Conservation (phyloP, 2,888 invertebrate genomes). For the Pyrochroa serraticornis region DNA sequence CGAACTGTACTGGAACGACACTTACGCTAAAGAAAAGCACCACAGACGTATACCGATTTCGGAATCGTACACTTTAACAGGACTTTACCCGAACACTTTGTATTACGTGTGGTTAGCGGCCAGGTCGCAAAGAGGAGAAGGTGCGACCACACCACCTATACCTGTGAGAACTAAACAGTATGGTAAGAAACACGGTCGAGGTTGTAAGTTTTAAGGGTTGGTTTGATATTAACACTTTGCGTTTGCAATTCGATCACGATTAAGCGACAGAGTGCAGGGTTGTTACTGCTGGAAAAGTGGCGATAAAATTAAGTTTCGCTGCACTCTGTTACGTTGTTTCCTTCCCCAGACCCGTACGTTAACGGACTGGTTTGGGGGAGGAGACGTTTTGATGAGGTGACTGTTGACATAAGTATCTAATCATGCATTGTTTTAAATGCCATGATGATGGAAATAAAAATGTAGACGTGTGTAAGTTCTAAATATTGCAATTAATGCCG, state of each 20-base stretch:
- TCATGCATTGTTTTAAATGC: constrained; percentile 29
- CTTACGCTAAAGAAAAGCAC: constrained; percentile 88
- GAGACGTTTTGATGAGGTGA: not conserved
- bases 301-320: not conserved
- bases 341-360: not conserved
- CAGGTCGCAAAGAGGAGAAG: constrained; percentile 90
- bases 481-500: constrained; percentile 30
- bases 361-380: not conserved
- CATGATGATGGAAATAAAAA: constrained; percentile 25
- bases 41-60: constrained; percentile 82
- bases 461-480: constrained; percentile 43
- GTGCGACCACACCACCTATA: constrained; percentile 92
- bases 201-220: constrained; percentile 19
- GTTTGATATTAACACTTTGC: constrained; percentile 21
- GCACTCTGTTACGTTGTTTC: not conserved
- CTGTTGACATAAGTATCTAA: constrained; percentile 14
- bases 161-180: constrained; percentile 96
- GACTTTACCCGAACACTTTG: constrained; percentile 92
- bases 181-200: constrained; percentile 73
- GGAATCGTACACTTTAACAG: constrained; percentile 85
- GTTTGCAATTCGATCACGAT: constrained; percentile 16
- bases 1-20: constrained; percentile 97
- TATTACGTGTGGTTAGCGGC: constrained; percentile 98
- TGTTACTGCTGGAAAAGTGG: constrained; percentile 1
- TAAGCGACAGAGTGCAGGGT: constrained; percentile 1